Evolutionary conservation across 2,113 vertebrate species (phyloP).

Genomic region (Thermophis baileyi): DNA sequence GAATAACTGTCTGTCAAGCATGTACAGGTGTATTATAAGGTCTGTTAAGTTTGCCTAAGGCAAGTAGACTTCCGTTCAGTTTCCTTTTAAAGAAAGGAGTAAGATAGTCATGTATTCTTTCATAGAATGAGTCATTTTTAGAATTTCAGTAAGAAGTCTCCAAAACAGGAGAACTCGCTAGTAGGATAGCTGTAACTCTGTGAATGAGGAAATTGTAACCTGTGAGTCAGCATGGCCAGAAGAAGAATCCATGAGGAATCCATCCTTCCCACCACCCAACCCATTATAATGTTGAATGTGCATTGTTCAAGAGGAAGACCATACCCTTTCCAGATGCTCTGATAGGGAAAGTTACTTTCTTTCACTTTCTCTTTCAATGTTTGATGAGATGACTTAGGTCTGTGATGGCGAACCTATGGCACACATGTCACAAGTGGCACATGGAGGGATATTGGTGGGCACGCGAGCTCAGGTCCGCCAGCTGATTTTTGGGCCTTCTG

Average conservation of each 20-base stretch:
- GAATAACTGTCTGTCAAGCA: neutral
- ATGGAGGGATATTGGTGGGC: too few relatives aligned
- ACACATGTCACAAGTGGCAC: too few relatives aligned
- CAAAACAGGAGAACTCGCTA: neutral
- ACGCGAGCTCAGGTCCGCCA: too few relatives aligned
- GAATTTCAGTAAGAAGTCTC: neutral
- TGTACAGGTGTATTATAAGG: neutral
- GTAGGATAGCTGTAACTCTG: neutral
- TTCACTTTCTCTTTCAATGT: too few relatives aligned
- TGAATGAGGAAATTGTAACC: neutral
- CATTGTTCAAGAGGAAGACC: too few relatives aligned
- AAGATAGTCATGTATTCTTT: neutral
- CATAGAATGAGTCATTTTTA: neutral
- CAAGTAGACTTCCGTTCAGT: neutral
- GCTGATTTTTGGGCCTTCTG: too few relatives aligned
- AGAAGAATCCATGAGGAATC: neutral
- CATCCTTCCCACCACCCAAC: neutral
- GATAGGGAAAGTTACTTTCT: too few relatives aligned
- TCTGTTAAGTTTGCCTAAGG: neutral
- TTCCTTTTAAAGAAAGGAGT: neutral
- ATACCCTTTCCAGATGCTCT: too few relatives aligned
- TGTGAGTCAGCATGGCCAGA: neutral
- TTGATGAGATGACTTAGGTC: too few relatives aligned
- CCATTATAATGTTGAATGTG: too few relatives aligned
- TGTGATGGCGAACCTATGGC: too few relatives aligned